Evolutionary conservation across 2,797 vertebrate genomes (phyloP).

Genomic region (Chloroceryle inda): DNA sequence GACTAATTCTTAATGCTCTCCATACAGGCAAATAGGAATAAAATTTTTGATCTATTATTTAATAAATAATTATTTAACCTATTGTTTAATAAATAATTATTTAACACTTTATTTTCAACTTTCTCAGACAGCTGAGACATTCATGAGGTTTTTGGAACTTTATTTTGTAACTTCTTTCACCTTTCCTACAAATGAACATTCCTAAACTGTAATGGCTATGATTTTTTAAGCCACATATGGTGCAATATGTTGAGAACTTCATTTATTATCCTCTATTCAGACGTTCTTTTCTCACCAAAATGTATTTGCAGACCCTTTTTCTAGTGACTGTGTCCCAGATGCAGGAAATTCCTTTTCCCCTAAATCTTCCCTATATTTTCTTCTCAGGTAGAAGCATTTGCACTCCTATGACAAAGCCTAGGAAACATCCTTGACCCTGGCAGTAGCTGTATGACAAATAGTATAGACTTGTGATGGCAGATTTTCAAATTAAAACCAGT

Average conservation of each 20-base stretch:
- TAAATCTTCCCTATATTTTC: neutral
- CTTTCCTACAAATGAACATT: neutral
- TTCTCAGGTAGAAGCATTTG: neutral
- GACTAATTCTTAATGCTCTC: neutral
- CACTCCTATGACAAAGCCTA: neutral
- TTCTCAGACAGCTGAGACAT: neutral
- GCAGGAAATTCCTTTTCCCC: neutral
- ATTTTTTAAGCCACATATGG: neutral
- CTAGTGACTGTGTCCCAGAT: neutral
- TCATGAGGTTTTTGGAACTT: neutral
- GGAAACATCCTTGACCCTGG: neutral
- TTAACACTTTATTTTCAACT: neutral
- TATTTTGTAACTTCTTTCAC: neutral
- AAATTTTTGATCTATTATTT: neutral
- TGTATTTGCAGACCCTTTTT: fast-evolving
- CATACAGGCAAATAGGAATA: neutral
- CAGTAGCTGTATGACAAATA: neutral
- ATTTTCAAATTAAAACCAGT: neutral
- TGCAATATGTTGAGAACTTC: neutral
- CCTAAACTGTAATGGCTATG: neutral
- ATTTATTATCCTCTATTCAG: neutral
- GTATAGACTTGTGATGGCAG: neutral
- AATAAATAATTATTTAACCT: no score
- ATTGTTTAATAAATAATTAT: neutral
- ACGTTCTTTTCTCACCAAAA: neutral